Evolutionary conservation across 2,888 invertebrate genomes (phyloP).

Genomic region (Acholoe squamosa): DNA sequence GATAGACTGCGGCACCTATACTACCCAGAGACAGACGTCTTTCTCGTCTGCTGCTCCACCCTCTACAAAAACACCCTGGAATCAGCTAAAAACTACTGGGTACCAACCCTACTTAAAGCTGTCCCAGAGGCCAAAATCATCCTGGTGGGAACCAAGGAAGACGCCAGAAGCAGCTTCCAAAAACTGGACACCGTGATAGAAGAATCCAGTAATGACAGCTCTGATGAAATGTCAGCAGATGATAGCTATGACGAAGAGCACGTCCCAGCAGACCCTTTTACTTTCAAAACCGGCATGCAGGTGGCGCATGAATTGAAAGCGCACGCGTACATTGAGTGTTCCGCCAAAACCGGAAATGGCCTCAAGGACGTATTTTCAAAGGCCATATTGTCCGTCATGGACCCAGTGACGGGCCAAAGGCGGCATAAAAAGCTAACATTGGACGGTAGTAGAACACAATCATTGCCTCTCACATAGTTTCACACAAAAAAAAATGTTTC

Average conservation of each 20-base stretch:
- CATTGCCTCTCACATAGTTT: neutral
- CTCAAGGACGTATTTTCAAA: neutral
- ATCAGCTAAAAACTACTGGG: slow-evolving; percentile 1
- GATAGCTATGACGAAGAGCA: neutral
- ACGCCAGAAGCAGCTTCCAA: neutral
- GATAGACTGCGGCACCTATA: slow-evolving; percentile 36
- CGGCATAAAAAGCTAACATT: neutral
- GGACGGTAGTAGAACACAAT: neutral
- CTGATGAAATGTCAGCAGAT: neutral
- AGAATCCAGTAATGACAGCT: neutral
- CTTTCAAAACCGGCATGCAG: slow-evolving; percentile 10
- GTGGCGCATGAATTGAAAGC: neutral
- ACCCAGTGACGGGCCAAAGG: slow-evolving; percentile 14
- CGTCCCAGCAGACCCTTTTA: neutral
- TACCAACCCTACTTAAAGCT: neutral
- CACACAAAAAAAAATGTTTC: no score
- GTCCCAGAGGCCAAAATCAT: slow-evolving; percentile 36
- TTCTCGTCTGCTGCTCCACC: slow-evolving; percentile 47
- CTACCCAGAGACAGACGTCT: slow-evolving; percentile 41
- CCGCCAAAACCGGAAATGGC: slow-evolving; percentile 11
- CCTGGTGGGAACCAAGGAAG: neutral
- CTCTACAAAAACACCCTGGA: neutral
- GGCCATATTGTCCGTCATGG: slow-evolving; percentile 25
- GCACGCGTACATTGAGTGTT: slow-evolving; percentile 35
- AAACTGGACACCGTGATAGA: neutral